phyloP scores from a whole-genome alignment of 2,888 invertebrate species.

The Protophormia terraenovae region DNA sequence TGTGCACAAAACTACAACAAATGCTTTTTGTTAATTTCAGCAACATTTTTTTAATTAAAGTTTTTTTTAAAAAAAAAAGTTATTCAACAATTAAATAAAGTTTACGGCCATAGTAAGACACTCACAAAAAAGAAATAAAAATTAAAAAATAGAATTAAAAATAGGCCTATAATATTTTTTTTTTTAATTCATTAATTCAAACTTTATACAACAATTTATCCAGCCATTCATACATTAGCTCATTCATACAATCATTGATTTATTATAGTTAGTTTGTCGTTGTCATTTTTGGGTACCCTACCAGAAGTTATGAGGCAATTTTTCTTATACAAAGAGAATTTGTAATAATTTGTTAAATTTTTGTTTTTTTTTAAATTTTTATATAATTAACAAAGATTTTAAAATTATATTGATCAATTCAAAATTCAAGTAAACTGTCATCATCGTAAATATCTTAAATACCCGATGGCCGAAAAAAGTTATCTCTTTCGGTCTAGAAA shows the following conservation, averaged over 20 bases:
- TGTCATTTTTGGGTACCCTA: background rate
- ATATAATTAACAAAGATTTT: too few species aligned
- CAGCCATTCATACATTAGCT: background rate
- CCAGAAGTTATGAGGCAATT: background rate
- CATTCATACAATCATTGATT: slow-evolving; percentile 8
- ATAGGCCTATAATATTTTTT: slow-evolving; percentile 13
- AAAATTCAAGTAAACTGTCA: too few species aligned
- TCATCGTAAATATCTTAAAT: too few species aligned
- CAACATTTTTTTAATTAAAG: slow-evolving; percentile 14
- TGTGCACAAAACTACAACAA: slow-evolving; percentile 9
- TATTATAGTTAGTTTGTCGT: slow-evolving; percentile 1
- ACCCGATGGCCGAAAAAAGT: too few species aligned
- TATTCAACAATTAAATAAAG: slow-evolving; percentile 25
- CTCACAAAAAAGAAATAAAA: too few species aligned
- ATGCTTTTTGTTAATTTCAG: background rate
- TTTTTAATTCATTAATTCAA: slow-evolving; percentile 10
- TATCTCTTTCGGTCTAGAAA: too few species aligned
- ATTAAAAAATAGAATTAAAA: background rate
- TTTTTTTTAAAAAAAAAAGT: slow-evolving; percentile 4
- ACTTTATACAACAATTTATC: background rate
- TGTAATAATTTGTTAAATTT: background rate
- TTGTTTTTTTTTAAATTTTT: background rate
- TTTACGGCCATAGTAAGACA: background rate
- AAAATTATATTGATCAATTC: too few species aligned
- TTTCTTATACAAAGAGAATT: background rate